Percentiles rank a stretch among this genome's conserved stretches.
Conservation (phyloP, 2,797 vertebrate species). For the Gymnodraco acuticeps region DNA sequence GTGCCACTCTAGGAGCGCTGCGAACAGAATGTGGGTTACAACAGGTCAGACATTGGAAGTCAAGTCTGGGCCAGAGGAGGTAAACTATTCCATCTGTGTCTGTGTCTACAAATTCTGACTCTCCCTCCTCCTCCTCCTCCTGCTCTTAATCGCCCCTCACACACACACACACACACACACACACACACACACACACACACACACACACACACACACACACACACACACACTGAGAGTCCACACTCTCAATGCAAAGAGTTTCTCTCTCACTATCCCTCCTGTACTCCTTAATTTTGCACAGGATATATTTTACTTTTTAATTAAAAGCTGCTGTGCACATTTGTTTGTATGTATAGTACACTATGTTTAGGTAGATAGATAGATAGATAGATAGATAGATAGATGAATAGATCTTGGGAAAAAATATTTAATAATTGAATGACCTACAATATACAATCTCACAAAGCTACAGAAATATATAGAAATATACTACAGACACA, state of each 20-base stretch:
- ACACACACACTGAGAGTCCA: conserved; percentile 25
- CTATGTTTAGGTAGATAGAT: too few species aligned
- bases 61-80: conserved; percentile 90
- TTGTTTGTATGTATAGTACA: too few species aligned
- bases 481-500: too few species aligned
- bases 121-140: conserved; percentile 43
- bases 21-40: conserved; percentile 86
- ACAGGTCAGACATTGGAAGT: conserved; percentile 90
- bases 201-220: conserved; percentile 56
- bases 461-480: too few species aligned
- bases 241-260: conserved; percentile 38
- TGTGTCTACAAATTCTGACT: conserved; percentile 76
- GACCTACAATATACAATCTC: too few species aligned
- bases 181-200: conserved; percentile 51
- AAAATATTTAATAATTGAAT: too few species aligned
- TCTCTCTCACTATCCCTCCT: conserved; percentile 24
- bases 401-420: too few species aligned
- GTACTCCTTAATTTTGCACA: conserved; percentile 1
- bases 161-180: conserved; percentile 55
- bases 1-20: conserved; percentile 79
- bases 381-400: too few species aligned
- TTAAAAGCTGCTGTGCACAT: too few species aligned
- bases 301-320: too few species aligned
- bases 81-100: conserved; percentile 89
- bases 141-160: conserved; percentile 36